A percentile compares a stretch with the other conserved stretches of the same genome.
Evolutionary conservation across 2,888 invertebrate species (phyloP).

Genomic region (Cryptus viduatorius): DNA sequence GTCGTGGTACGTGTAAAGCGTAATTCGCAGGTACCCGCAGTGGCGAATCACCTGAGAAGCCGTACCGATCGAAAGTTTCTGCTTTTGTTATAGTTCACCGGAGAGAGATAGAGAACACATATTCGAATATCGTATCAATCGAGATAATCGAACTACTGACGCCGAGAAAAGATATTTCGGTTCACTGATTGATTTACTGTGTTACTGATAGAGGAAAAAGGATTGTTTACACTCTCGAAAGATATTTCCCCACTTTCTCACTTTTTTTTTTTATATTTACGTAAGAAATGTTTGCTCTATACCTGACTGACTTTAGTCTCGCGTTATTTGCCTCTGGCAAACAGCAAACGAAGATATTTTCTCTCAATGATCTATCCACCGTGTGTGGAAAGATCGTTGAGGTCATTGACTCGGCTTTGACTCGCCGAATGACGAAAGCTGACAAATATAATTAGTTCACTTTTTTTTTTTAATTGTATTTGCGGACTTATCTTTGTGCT

Average conservation of each 20-base stretch:
- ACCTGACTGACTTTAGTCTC: neutral
- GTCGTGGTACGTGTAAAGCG: neutral
- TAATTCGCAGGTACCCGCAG: neutral
- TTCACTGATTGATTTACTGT: neutral
- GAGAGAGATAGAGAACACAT: neutral
- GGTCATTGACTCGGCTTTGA: neutral
- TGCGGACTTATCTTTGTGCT: too few species aligned
- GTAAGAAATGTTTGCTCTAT: neutral
- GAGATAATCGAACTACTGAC: too few species aligned
- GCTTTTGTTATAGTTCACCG: too few species aligned
- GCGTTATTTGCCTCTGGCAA: slow-evolving; percentile 21
- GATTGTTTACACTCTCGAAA: neutral
- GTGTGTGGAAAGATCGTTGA: neutral
- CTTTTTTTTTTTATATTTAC: neutral
- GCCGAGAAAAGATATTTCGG: too few species aligned
- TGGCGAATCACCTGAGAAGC: neutral
- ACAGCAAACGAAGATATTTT: slow-evolving; percentile 1
- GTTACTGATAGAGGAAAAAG: neutral
- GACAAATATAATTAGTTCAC: too few species aligned
- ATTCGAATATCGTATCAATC: too few species aligned
- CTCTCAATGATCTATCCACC: slow-evolving; percentile 4
- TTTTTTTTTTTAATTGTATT: too few species aligned
- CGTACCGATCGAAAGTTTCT: neutral
- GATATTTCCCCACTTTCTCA: neutral
- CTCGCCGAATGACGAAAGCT: too few species aligned